phyloP scores from a whole-genome alignment of 2,888 invertebrate genomes.

The Acanthosepion esculentum region DNA sequence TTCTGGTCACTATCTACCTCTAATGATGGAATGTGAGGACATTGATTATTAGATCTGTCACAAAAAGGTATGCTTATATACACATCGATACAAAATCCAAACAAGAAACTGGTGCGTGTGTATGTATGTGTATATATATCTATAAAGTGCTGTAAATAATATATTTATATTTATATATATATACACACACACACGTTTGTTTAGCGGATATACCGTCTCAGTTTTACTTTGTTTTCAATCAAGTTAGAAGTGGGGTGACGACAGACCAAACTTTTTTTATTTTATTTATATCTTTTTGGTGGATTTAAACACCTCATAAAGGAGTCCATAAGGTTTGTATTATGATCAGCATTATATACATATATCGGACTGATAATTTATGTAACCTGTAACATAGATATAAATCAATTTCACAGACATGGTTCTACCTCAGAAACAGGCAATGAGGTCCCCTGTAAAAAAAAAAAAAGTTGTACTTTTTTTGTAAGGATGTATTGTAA shows the following conservation, averaged over 20 bases:
- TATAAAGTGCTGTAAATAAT: neutral
- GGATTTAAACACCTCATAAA: neutral
- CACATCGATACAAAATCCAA: too few relatives aligned
- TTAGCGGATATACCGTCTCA: neutral
- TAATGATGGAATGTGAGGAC: neutral
- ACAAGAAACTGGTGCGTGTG: neutral
- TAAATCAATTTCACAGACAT: neutral
- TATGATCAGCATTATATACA: neutral
- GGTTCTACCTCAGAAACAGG: neutral
- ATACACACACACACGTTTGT: neutral
- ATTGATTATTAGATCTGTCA: neutral
- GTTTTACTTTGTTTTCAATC: neutral
- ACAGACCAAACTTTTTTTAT: neutral
- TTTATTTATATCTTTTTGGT: neutral
- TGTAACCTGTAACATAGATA: neutral
- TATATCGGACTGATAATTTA: neutral
- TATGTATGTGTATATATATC: neutral
- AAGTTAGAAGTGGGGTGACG: neutral
- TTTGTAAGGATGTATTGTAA: neutral
- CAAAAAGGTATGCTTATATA: neutral
- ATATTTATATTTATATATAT: neutral
- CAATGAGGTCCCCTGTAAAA: slow-evolving; percentile 3
- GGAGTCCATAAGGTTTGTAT: neutral
- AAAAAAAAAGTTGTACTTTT: neutral
- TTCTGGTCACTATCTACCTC: neutral